These are phyloP conservation scores for Catocala fraxini DNA, from an alignment of 2,888 invertebrate genomes.

Conservation along the genomic window DNA sequence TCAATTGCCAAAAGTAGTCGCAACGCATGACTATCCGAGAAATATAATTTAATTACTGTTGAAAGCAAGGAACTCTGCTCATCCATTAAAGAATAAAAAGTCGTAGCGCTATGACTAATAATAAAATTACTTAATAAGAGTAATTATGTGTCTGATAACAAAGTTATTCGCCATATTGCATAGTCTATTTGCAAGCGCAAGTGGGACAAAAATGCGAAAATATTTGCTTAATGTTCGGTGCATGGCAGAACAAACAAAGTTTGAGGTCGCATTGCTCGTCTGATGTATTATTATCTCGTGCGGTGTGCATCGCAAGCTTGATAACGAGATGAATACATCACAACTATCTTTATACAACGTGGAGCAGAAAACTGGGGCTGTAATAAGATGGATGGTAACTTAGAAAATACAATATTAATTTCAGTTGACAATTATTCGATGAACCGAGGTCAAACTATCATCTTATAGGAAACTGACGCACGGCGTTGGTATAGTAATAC, in stretches of 20 bases:
- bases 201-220: conserved; percentile 51
- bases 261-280: conserved; percentile 53
- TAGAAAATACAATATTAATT: no score
- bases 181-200: conserved; percentile 27
- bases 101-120: background rate
- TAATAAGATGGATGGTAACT: background rate
- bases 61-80: no score
- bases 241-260: conserved; percentile 46
- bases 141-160: conserved; percentile 6
- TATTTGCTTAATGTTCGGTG: conserved; percentile 50
- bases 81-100: no score
- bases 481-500: no score
- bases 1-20: no score
- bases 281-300: conserved; percentile 42
- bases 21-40: no score
- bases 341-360: no score
- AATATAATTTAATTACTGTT: no score
- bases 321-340: conserved; percentile 9
- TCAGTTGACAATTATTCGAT: no score
- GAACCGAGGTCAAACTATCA: no score
- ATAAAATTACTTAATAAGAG: background rate
- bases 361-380: no score
- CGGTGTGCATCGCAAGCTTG: conserved; percentile 23
- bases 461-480: no score
- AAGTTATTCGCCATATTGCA: conserved; percentile 16